Evolutionary conservation across 2,888 invertebrate genomes (phyloP), one percentile per base, ranked within the genome.

Genomic region (Eupithecia subumbrata): DNA sequence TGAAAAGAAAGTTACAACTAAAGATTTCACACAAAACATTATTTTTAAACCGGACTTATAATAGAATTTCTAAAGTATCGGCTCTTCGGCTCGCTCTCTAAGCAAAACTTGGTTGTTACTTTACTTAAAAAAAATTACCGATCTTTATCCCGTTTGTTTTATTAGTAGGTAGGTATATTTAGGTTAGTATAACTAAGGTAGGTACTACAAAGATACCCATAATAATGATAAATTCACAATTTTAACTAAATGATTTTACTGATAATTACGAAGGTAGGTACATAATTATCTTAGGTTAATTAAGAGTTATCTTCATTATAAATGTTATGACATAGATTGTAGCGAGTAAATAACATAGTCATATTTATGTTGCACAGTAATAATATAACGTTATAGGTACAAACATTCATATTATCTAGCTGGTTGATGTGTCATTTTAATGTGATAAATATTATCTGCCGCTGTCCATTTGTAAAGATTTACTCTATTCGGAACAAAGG

Each of bases 311-410:
- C 34, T 34, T 9, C 64, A 18, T 64, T 9, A 34, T 34, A 8
- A 64, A 34, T 63, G 63, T 63, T 63, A 64, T 48, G 34, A 64
- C 64, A 60, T 18, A 64, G 64, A 64, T 34, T 25, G 60, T 14
- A 25, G 25, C 1, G 25, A 60, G 60, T 60, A 25, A 22, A 60
- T 60, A 60, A 25, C 14, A 25, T 9, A n/a, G n/a, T 52, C 9
- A 52, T 56, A 18, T 64, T 34, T 64, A 64, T 34, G 9, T 64
- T 64, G 16, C 63, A 64, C 30, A 71, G n/a, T 64, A 63, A 18
- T 43, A 2, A 63, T 45, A 43, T 43, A 40, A 43, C 40, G 22
- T 5, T 37, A 60, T 70, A n/a, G n/a, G n/a, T n/a, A 71, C 16
- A 60, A 18, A 60, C 56, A n/a, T 40, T 22, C 25, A 60, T 30